Conservation (phyloP, 2,888 invertebrate genomes). For the Odontocerum albicorne region DNA sequence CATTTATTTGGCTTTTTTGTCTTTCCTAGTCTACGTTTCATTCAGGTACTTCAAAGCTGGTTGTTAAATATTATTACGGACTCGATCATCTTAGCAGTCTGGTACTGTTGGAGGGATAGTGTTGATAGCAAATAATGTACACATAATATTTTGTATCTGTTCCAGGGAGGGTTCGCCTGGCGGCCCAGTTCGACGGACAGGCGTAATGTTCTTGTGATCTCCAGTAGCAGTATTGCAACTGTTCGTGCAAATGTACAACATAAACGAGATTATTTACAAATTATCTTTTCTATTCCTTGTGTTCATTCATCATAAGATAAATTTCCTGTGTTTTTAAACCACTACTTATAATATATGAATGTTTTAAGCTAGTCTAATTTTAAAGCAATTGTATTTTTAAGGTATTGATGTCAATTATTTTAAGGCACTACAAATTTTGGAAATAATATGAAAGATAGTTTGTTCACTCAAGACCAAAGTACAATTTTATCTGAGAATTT, state of each 20-base stretch:
- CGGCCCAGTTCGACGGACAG: constrained; percentile 49
- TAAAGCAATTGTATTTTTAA: constrained; percentile 10
- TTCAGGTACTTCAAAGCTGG: no score
- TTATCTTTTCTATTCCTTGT: no score
- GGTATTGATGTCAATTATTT: constrained; percentile 20
- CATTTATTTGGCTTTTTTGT: no score
- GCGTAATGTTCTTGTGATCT: constrained; percentile 39
- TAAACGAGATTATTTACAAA: no score
- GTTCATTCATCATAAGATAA: constrained; percentile 11
- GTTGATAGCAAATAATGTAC: no score
- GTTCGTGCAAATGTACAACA: no score
- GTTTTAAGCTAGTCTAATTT: constrained; percentile 15
- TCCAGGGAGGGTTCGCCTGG: constrained; percentile 48
- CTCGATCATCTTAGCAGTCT: no score
- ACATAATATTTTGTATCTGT: constrained; percentile 7
- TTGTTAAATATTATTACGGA: no score
- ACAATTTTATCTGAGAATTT: constrained; percentile 3
- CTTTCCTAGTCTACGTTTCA: no score
- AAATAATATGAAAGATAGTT: constrained; percentile 21
- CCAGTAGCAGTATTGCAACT: no score
- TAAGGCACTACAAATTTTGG: constrained; percentile 2
- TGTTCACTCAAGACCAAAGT: constrained; percentile 7
- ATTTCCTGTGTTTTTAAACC: constrained; percentile 14
- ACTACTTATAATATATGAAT: constrained; percentile 2
- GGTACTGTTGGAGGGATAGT: no score